Base-by-base conservation (phyloP, 2,888 invertebrate species). In the Campoletis raptor region DNA sequence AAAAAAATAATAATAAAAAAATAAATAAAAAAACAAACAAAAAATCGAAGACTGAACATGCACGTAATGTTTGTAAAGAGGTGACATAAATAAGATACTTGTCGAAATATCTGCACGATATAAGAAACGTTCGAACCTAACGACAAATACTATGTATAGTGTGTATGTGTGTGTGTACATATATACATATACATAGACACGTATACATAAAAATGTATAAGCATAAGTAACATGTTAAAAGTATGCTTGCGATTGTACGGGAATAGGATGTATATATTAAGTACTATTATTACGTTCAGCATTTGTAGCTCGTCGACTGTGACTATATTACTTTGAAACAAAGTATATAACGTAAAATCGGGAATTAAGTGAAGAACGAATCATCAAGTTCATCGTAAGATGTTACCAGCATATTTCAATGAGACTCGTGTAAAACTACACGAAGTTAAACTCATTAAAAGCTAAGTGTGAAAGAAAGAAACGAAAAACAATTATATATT, bases 21-120 rank as follows among this genome's bases (percentile, higher is more conserved):
- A 83, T 70, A n/a, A n/a, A 79, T 36, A 81, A 84, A 45, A 61
- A 52, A 67, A 69, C 57, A 67, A 72, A 83, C 73, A 73, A 85
- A 72, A 66, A 83, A 83, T 70, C 84, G 76, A 88, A 88, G 88
- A 88, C 88, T 88, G 88, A 88, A 82, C 81, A 82, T 85, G 72
- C 76, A 81, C 79, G 88, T 83, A 79, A 77, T 83, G 81, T 83
- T 83, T 64, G 78, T 83, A 85, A 72, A 85, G 66, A 82, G 76
- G 76, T 70, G 61, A 57, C 36, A 81, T 52, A 57, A 64, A 81
- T 36, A 54, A 72, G 40, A 69, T 40, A 66, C 64, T 18, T 69
- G 77, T 78, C 70, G 85, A 57, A 6, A 40, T 79, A 45, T 80
- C 70, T 12, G 57, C 76, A 66, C 48, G 52, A 67, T 54, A 37